These are phyloP conservation scores for Pseudomugil tenellus DNA, from an alignment of 2,797 vertebrate species.

Conservation along the genomic window DNA sequence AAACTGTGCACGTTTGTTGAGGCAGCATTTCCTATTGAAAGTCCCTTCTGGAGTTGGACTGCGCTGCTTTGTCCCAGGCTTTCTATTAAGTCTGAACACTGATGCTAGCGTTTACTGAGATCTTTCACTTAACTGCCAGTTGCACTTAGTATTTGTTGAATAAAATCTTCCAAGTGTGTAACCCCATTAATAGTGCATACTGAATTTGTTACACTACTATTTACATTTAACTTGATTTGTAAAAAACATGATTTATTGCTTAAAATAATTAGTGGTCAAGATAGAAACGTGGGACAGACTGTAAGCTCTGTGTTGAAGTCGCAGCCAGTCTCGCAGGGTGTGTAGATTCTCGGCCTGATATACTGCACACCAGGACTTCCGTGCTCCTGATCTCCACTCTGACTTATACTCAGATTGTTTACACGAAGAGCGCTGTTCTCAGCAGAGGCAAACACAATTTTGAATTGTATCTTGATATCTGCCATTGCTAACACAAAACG, in stretches of 20 bases:
- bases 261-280: conserved; percentile 73
- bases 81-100: conserved; percentile 59
- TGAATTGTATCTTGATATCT: conserved; percentile 68
- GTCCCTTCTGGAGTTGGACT: conserved; percentile 46
- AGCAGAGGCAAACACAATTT: conserved; percentile 72
- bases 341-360: conserved; percentile 70
- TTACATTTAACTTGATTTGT: conserved; percentile 71
- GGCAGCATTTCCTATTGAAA: conserved; percentile 50
- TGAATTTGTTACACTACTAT: conserved; percentile 73
- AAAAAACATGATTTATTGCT: conserved; percentile 74
- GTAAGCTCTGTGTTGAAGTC: conserved; percentile 52
- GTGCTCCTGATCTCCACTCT: conserved; percentile 60
- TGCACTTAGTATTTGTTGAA: conserved; percentile 70
- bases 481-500: conserved; percentile 73
- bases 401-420: conserved; percentile 61
- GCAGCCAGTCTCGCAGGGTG: conserved; percentile 49
- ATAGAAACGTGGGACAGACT: conserved; percentile 54
- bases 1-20: conserved; percentile 45
- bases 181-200: conserved; percentile 65
- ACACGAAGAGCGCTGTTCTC: conserved; percentile 73
- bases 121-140: conserved; percentile 69
- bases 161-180: conserved; percentile 55
- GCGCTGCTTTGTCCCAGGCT: conserved; percentile 53
- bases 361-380: conserved; percentile 59
- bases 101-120: conserved; percentile 60